phyloP scores from a whole-genome alignment of 2,888 invertebrate genomes.

The Eucera pruinosa region DNA sequence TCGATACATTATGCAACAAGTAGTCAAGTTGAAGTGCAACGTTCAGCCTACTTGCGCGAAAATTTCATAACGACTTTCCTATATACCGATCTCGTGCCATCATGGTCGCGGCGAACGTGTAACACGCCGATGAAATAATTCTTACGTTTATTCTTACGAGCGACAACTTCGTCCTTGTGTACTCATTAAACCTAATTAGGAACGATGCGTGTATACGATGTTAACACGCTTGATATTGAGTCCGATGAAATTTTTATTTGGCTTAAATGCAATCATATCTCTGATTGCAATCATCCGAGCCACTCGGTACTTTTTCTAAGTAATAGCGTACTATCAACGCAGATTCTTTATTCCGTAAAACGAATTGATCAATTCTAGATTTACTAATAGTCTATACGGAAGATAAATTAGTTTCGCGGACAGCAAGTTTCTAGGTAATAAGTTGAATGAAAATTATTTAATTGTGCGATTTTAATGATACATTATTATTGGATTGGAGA shows the following conservation, averaged over 20 bases:
- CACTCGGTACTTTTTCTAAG: too few species aligned
- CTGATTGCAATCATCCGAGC: not conserved
- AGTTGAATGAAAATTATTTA: not conserved
- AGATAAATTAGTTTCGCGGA: too few species aligned
- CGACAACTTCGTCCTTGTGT: conserved; percentile 7
- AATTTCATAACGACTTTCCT: conserved; percentile 21
- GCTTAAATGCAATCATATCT: conserved; percentile 22
- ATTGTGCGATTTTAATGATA: too few species aligned
- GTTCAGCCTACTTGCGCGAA: conserved; percentile 18
- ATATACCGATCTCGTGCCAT: not conserved
- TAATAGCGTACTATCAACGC: not conserved
- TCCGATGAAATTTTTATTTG: conserved; percentile 7
- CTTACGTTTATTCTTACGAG: not conserved
- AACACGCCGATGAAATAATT: not conserved
- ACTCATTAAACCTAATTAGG: conserved; percentile 37
- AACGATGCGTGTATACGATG: not conserved
- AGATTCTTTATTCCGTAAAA: not conserved
- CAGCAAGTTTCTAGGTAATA: not conserved
- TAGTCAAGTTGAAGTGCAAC: conserved; percentile 61
- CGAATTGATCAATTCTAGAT: too few species aligned
- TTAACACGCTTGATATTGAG: not conserved
- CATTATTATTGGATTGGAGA: not conserved
- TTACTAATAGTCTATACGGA: not conserved
- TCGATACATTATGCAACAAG: conserved; percentile 75
- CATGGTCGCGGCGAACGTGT: not conserved